Base-by-base conservation (phyloP, 2,888 invertebrate genomes). In the Yponomeuta sedellus region DNA sequence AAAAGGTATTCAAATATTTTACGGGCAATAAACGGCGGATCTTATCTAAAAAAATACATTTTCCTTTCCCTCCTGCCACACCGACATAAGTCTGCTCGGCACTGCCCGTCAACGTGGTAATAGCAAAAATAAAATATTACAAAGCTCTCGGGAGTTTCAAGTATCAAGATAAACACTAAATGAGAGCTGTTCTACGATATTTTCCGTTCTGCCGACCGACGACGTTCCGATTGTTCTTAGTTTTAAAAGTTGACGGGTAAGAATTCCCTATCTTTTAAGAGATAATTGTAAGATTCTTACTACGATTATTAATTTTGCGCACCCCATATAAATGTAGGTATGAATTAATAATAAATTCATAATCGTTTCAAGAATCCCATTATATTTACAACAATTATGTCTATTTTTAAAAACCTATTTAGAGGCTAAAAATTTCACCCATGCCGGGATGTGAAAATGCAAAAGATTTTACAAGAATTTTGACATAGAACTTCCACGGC, bases 111-210 rank as follows among this genome's bases (percentile, higher is more conserved):
- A 77, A 82, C 83, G 78, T 73, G 74, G 80, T 82, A 79, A 83
- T 84, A 83, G 82, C 79, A 83, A 82, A 82, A 83, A 85, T 86
- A 85, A 84, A 87, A 86, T 84, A 85, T 81, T 78, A 82, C 81
- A 77, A 71, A 72, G 72, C 71, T 74, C 71, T 75, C 28, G n/a
- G 8, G 44, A 52, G 44, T 52, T 52, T 52, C 44, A 10, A 65
- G 34, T 58, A 58, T 78, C 75, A 78, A 79, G 74, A 78, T 77
- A 76, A 77, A 64, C 57, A 57, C 56, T 57, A 64, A 64, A 80
- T 73, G 74, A 70, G 77, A 77, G 78, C 75, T 77, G 75, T 74
- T 71, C 64, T 61, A 22, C 64, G 57, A 70, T 73, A 80, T 76
- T 75, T 77, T 78, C 73, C 73, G 72, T 77, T 77, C 74, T 75